Evolutionary conservation across 2,888 invertebrate genomes (phyloP), one percentile per base, ranked within the genome.

Genomic region (Tachina lurida): DNA sequence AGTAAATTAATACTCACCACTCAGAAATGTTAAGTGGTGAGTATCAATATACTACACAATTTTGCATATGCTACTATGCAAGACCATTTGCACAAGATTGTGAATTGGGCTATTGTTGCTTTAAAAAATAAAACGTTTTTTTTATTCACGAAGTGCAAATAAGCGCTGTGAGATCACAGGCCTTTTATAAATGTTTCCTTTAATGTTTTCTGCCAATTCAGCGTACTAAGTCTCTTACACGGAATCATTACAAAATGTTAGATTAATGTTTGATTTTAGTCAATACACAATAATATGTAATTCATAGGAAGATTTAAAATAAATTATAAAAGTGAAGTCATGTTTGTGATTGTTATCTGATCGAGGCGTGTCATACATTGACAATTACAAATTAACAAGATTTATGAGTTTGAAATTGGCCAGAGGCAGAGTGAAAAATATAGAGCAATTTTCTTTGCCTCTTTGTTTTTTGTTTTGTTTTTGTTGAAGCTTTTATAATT

Each of bases 291-390:
- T 58, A 74, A 62, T n/a, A n/a, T n/a, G n/a, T n/a, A 65, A 31
- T 58, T 63, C 47, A 65, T 39, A 56, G 39, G 47, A 71, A 73
- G 56, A 79, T 71, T 52, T 62, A n/a, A 54, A 62, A 41, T 31
- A 52, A 47, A n/a, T 4, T 41, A 41, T 75, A 70, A 60, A 65
- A 76, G 43, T 79, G 60, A 81, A 84, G 77, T 84, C 84, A 84
- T 76, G 71, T 75, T 54, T 78, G 43, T 43, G 54, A 22, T 47
- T 76, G 54, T 70, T 70, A 82, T 62, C 68, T 63, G 70, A 52
- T 82, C 62, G 63, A 75, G 81, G 74, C 63, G 78, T 85, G 81
- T 74, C 80, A 77, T 80, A 75, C 68, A 76, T 73, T 75, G 74
- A 63, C 70, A 76, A 58, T 63, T 56, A 56, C 67, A 74, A 74